Percentiles rank a stretch among this genome's conserved stretches.
phyloP scores from a whole-genome alignment of 1,140 invertebrate species.

The Calycopis cecrops region DNA sequence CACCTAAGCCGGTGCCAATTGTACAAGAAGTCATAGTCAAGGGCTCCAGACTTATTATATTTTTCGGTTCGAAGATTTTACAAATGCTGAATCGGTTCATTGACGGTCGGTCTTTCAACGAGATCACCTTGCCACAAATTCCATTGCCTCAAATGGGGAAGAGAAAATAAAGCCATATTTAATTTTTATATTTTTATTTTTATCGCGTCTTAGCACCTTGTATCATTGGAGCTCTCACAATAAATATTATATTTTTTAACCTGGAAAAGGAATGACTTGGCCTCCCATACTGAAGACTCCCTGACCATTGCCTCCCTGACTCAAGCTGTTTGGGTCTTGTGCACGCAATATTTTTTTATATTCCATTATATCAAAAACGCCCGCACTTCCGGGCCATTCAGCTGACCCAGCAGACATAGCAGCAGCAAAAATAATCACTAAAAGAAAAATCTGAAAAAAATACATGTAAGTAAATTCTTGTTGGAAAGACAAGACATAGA shows the following conservation, averaged over 20 bases:
- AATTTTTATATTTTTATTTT: not conserved
- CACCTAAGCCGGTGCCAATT: slow-evolving; percentile 15
- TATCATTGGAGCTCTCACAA: not conserved
- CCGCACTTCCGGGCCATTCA: slow-evolving; percentile 6
- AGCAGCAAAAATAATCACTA: slow-evolving; percentile 5
- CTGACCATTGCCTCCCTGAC: slow-evolving; percentile 25
- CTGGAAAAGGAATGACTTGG: slow-evolving; percentile 20
- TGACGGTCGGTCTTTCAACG: too few species aligned
- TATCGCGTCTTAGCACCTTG: too few species aligned
- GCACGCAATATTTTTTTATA: too few species aligned
- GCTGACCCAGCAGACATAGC: not conserved
- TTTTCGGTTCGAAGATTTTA: slow-evolving; percentile 38
- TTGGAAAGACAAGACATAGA: too few species aligned
- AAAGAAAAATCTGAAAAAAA: slow-evolving; percentile 8
- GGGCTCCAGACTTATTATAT: slow-evolving; percentile 39
- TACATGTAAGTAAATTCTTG: too few species aligned
- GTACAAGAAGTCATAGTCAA: slow-evolving; percentile 17
- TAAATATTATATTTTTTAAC: not conserved
- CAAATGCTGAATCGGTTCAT: slow-evolving; percentile 34
- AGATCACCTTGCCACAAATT: too few species aligned
- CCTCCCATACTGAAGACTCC: slow-evolving; percentile 18
- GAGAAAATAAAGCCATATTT: not conserved
- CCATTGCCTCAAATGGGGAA: too few species aligned
- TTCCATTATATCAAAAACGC: too few species aligned
- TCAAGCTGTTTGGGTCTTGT: slow-evolving; percentile 21